Evolutionary conservation across 1,140 invertebrate genomes (phyloP).

Genomic region (Mactra quadrangularis): DNA sequence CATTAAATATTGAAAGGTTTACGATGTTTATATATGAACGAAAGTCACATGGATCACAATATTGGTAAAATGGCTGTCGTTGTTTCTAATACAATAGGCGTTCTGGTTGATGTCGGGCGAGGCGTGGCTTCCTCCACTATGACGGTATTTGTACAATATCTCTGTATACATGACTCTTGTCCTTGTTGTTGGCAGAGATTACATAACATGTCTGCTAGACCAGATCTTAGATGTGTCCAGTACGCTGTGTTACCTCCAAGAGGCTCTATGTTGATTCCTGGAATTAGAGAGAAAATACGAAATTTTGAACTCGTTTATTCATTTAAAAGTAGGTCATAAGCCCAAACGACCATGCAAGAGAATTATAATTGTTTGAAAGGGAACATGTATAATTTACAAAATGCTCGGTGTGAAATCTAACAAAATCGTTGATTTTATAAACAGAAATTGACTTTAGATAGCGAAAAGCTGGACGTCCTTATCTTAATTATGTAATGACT

Average conservation of each 20-base stretch:
- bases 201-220: constrained; percentile 42
- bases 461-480: too few species aligned
- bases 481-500: too few species aligned
- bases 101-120: too few species aligned
- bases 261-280: constrained; percentile 1
- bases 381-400: too few species aligned
- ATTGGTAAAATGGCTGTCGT: too few species aligned
- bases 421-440: too few species aligned
- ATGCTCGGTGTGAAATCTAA: too few species aligned
- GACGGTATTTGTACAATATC: constrained; percentile 29
- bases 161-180: not conserved
- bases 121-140: not conserved
- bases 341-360: not conserved
- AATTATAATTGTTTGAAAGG: not conserved
- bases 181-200: constrained; percentile 20
- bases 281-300: not conserved
- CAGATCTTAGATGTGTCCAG: constrained; percentile 45
- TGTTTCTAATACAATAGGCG: too few species aligned
- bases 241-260: constrained; percentile 34
- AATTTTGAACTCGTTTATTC: not conserved
- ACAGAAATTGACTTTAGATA: too few species aligned
- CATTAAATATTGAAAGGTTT: too few species aligned
- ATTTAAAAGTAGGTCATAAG: not conserved
- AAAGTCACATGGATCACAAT: too few species aligned
- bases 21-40: too few species aligned